phyloP scores from a whole-genome alignment of 2,113 vertebrate species.

The Triplophysa siluroides region DNA sequence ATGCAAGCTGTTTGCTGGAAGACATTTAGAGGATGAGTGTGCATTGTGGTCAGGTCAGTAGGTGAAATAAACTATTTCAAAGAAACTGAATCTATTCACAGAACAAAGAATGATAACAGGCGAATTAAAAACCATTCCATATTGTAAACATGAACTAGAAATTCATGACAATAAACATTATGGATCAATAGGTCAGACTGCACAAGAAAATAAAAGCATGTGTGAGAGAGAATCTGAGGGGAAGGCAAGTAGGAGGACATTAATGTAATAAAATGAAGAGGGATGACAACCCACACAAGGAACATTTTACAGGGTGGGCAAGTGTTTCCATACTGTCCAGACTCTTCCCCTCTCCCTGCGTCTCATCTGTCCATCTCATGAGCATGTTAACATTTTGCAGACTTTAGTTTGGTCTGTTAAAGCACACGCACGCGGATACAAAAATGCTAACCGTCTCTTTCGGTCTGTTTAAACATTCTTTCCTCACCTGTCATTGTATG shows the following conservation, averaged over 20 bases:
- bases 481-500: constrained; percentile 74
- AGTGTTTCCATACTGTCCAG: constrained; percentile 68
- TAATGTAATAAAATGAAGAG: constrained; percentile 47
- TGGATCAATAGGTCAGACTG: constrained; percentile 6
- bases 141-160: constrained; percentile 36
- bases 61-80: neutral
- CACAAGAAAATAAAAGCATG: neutral
- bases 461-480: constrained; percentile 77
- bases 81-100: neutral
- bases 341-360: constrained; percentile 13
- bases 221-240: constrained; percentile 61
- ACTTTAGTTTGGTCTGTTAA: constrained; percentile 50
- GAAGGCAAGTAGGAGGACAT: constrained; percentile 28
- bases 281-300: constrained; percentile 68
- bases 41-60: constrained; percentile 43
- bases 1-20: constrained; percentile 51
- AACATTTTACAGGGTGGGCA: constrained; percentile 76
- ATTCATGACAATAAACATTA: constrained; percentile 26
- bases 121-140: constrained; percentile 23
- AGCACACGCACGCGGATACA: constrained; percentile 26
- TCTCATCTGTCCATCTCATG: constrained; percentile 70
- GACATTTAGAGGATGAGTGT: constrained; percentile 59
- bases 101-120: constrained; percentile 52
- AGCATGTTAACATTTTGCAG: constrained; percentile 70
- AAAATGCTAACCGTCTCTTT: constrained; percentile 59